Conservation (phyloP, 53 echinoderm and acorn worm genomes). For the Echinometra lucunter region DNA sequence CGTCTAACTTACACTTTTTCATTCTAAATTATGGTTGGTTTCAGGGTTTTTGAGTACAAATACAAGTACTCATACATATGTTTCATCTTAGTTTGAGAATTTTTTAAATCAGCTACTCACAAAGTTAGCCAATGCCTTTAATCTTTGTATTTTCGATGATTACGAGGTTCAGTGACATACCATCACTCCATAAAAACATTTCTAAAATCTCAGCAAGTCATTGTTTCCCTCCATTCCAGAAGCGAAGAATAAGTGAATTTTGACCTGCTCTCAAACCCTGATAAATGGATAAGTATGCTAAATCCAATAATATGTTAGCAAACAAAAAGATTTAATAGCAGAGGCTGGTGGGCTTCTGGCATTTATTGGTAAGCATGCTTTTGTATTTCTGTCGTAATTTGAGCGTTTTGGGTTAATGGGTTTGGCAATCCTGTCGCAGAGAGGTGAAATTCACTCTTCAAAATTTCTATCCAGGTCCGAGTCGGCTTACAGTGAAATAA, state of each 20-base stretch:
- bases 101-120: not conserved
- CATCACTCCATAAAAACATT: not conserved
- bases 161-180: slow-evolving; percentile 26
- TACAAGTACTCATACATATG: too few species aligned
- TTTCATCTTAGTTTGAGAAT: too few species aligned
- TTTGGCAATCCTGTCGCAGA: not conserved
- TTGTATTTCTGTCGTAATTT: slow-evolving; percentile 23
- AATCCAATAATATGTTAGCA: slow-evolving; percentile 39
- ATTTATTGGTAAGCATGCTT: not conserved
- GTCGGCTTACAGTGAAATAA: not conserved
- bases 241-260: slow-evolving; percentile 24
- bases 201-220: not conserved
- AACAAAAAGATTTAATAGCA: slow-evolving; percentile 45
- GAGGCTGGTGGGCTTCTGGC: not conserved
- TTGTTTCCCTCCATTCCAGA: not conserved
- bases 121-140: not conserved
- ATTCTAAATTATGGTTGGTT: too few species aligned
- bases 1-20: too few species aligned
- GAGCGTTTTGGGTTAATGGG: slow-evolving; percentile 59
- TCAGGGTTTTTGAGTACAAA: too few species aligned
- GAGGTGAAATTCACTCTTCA: slow-evolving; percentile 9
- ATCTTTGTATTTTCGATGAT: not conserved
- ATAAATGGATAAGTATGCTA: slow-evolving; percentile 43
- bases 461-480: slow-evolving; percentile 5
- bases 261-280: not conserved